Percentiles rank a stretch among this genome's conserved stretches.
phyloP scores from a whole-genome alignment of 1,140 invertebrate genomes.

The Trachymyrmex septentrionalis region DNA sequence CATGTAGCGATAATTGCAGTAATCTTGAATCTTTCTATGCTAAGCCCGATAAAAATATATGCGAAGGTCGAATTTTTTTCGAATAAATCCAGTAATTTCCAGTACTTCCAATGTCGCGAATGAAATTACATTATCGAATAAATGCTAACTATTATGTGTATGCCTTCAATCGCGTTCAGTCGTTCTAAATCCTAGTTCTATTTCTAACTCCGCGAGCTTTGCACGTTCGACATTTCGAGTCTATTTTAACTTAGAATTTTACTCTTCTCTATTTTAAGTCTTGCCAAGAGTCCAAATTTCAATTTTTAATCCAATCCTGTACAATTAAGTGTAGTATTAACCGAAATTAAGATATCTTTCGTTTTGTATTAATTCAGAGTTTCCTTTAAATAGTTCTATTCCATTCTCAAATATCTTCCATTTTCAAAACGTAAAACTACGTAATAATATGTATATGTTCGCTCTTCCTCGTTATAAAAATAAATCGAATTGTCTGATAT shows the following conservation, averaged over 20 bases:
- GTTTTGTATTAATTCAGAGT: neutral
- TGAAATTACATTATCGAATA: neutral
- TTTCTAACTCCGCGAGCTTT: neutral
- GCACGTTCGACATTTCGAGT: neutral
- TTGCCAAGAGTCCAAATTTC: neutral
- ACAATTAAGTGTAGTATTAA: neutral
- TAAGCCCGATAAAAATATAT: neutral
- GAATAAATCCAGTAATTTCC: neutral
- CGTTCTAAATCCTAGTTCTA: neutral
- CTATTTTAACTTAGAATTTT: neutral
- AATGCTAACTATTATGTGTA: neutral
- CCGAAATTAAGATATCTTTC: neutral
- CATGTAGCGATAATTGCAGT: neutral
- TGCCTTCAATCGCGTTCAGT: neutral
- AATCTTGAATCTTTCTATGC: constrained; percentile 15
- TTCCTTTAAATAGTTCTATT: neutral
- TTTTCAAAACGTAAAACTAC: neutral
- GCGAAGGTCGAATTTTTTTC: constrained; percentile 1
- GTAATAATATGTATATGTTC: neutral
- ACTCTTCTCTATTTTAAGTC: neutral
- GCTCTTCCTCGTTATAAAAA: neutral
- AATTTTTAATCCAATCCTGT: neutral
- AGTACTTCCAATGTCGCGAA: neutral
- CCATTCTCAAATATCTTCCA: neutral
- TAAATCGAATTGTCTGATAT: neutral